phyloP scores from a whole-genome alignment of 2,113 vertebrate genomes.

The Hirundichthys speculiger region DNA sequence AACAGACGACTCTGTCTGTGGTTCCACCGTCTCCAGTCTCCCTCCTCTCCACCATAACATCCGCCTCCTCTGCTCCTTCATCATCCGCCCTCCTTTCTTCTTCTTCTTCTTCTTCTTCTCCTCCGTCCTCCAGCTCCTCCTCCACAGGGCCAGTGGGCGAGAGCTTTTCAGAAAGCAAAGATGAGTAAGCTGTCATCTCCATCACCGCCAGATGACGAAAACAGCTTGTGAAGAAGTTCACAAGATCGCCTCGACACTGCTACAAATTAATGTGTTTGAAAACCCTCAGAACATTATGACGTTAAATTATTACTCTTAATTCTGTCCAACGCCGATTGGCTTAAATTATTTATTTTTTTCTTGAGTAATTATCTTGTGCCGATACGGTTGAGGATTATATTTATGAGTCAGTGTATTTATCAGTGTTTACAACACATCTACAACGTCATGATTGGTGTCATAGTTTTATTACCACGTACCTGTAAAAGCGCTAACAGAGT shows the following conservation, averaged over 20 bases:
- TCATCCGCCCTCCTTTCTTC: not conserved
- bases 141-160: not conserved
- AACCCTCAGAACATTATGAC: not conserved
- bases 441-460: not conserved
- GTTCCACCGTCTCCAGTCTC: not conserved
- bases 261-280: too few species aligned
- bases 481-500: too few species aligned
- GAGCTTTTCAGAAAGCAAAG: not conserved
- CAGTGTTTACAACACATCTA: slow-evolving; percentile 16
- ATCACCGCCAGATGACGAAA: not conserved
- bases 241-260: not conserved
- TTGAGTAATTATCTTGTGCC: not conserved
- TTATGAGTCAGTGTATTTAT: slow-evolving; percentile 39
- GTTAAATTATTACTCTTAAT: slow-evolving; percentile 18
- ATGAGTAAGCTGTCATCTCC: rapidly evolving
- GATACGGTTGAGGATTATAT: not conserved
- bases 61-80: slow-evolving; percentile 15
- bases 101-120: not conserved
- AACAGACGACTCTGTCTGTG: not conserved
- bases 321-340: slow-evolving; percentile 6
- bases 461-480: too few species aligned
- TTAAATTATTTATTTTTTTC: slow-evolving; percentile 48
- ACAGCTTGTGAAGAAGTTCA: not conserved
- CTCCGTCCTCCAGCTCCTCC: not conserved
- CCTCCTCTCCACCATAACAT: slow-evolving; percentile 21